Evolutionary conservation across 1,140 invertebrate species (phyloP), one percentile per base, ranked within the genome.

Genomic region (Drosophila tropicalis): DNA sequence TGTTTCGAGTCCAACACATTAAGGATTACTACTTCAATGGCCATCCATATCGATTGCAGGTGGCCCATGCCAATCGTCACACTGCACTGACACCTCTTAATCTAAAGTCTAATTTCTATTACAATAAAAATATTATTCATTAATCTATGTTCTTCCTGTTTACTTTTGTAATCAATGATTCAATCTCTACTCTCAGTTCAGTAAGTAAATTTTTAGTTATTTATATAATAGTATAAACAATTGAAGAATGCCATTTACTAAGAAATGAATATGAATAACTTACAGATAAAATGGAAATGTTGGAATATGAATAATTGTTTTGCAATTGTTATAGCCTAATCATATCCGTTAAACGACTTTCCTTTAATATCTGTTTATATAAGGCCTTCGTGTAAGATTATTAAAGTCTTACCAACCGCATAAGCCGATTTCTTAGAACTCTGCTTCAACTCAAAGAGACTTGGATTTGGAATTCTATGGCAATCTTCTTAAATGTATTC

Each of bases 91-190:
- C 86, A 40, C 73, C 87, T 22, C 64, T 69, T 47, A 91, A 91
- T 77, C 76, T 91, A 19, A 90, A 90, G 64, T 91, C 90, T 12
- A 89, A 90, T 41, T 83, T 91, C 36, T 91, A 90, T 62, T 91
- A 90, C 55, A 90, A 91, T 81, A 91, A 91, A 90, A 84, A 91
- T 39, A 91, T 91, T 72, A 91, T 91, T 90, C 91, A 91, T 91
- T 91, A 87, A 91, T 73, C 71, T 29, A 29, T 29, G 1, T 29
- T 29, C 29, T 29, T 29, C 29, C 5, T 6, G 0, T 29, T 29
- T 29, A 29, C 5, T 1, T 29, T 29, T 29, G 29, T 29, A 3
- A 29, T 29, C 0, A 29, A 29, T 1, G 5, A 29, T 29, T 6
- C 29, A 6, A 29, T 29, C 0, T 6, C 29, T 29, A 29, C 4